Evolutionary conservation across 2,888 invertebrate genomes (phyloP).

Genomic region (Amblyjoppa proteus): DNA sequence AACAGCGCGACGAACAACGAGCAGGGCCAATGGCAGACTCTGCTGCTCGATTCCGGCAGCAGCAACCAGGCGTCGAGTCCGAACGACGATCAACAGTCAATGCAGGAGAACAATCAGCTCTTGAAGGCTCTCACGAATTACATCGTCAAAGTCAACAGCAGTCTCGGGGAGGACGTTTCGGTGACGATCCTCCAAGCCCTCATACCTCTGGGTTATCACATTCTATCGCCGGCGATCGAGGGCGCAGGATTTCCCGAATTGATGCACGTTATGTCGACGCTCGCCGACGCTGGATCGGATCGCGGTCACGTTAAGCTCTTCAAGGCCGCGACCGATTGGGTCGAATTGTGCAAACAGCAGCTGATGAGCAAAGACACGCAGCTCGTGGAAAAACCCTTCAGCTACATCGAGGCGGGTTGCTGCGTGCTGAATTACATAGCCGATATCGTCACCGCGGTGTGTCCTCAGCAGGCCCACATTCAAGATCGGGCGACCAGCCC

Average conservation of each 20-base stretch:
- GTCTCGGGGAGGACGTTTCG: slow-evolving; percentile 88
- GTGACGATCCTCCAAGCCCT: slow-evolving; percentile 90
- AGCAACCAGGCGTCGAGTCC: slow-evolving; percentile 76
- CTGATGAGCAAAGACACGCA: slow-evolving; percentile 86
- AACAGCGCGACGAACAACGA: slow-evolving; percentile 72
- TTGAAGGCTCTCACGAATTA: slow-evolving; percentile 90
- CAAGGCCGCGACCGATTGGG: slow-evolving; percentile 92
- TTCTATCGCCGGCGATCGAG: slow-evolving; percentile 88
- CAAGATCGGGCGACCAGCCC: slow-evolving; percentile 87
- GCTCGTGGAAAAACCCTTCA: slow-evolving; percentile 86
- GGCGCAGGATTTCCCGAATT: slow-evolving; percentile 92
- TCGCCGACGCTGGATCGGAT: slow-evolving; percentile 94
- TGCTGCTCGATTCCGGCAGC: slow-evolving; percentile 73
- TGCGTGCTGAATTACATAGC: slow-evolving; percentile 94
- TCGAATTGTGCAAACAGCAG: slow-evolving; percentile 90
- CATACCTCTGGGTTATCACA: slow-evolving; percentile 90
- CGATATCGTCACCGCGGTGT: slow-evolving; percentile 89
- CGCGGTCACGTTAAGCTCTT: slow-evolving; percentile 93
- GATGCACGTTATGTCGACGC: slow-evolving; percentile 91
- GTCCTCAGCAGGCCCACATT: slow-evolving; percentile 78
- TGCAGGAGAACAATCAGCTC: slow-evolving; percentile 90
- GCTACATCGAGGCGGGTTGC: slow-evolving; percentile 91
- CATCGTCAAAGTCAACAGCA: slow-evolving; percentile 89
- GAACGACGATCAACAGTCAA: slow-evolving; percentile 85
- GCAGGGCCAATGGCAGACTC: slow-evolving; percentile 78